Evolutionary conservation across 2,797 vertebrate species (phyloP).

Genomic region (Rhinogobio ventralis): DNA sequence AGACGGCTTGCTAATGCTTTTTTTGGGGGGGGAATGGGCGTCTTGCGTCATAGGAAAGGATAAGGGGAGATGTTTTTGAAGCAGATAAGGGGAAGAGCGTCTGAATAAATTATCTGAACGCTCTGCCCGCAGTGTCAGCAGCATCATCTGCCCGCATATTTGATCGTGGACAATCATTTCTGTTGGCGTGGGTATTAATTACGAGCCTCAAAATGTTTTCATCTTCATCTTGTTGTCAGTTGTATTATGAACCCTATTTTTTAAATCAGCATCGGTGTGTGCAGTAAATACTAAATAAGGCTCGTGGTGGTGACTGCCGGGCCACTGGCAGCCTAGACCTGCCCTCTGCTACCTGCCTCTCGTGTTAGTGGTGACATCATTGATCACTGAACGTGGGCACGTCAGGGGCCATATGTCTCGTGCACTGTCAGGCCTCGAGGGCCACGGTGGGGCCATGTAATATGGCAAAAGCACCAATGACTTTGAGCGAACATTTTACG

Average conservation of each 20-base stretch:
- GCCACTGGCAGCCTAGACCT: not conserved
- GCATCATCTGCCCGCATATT: slow-evolving; percentile 17
- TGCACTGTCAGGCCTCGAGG: slow-evolving; percentile 16
- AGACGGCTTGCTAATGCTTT: slow-evolving; percentile 61
- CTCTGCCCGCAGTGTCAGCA: slow-evolving; percentile 53
- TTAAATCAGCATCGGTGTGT: slow-evolving; percentile 17
- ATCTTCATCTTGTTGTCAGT: not conserved
- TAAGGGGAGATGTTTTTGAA: slow-evolving; percentile 57
- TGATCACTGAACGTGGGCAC: slow-evolving; percentile 49
- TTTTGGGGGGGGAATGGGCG: slow-evolving; percentile 20
- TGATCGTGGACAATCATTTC: not conserved
- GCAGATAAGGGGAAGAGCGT: slow-evolving; percentile 58
- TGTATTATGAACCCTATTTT: not conserved
- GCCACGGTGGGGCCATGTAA: slow-evolving; percentile 7
- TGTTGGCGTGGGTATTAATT: not conserved
- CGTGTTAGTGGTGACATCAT: slow-evolving; percentile 55
- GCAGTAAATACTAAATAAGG: slow-evolving; percentile 30
- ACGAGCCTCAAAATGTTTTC: not conserved
- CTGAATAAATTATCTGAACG: slow-evolving; percentile 44
- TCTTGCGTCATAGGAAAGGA: slow-evolving; percentile 52
- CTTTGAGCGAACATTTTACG: not conserved
- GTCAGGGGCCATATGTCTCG: slow-evolving; percentile 40
- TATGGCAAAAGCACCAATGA: not conserved
- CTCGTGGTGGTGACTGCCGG: not conserved
- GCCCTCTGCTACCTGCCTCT: slow-evolving; percentile 32